Evolutionary conservation across 2,113 vertebrate genomes (phyloP), one percentile per base, ranked within the genome.

Genomic region (Dasyornis broadbenti): DNA sequence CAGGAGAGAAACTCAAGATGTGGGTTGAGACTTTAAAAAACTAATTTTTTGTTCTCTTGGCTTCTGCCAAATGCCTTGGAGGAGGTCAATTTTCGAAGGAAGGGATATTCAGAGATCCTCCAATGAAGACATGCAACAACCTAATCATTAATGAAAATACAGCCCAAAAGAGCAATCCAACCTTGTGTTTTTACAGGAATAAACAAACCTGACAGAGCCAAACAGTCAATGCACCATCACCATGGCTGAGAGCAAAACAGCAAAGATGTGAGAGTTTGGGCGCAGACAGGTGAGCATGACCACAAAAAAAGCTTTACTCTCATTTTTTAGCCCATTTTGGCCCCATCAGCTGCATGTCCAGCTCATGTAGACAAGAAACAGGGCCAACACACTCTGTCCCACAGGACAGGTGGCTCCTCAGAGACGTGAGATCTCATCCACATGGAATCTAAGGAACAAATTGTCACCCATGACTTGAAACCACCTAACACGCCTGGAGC

Each of bases 401-500:
- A 2, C 3, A 22, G 71, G 40, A 75, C 42, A 54, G 18, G n/a
- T 50, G 30, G 52, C 27, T 95, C 89, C 68, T 73, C 33, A 5
- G 76, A 75, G 49, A 76, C 59, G 20, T 5, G 4, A 77, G 60
- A 80, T 75, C 82, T 81, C 76, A 82, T 24, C 54, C 18, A 7
- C 1, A 3, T 16, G 65, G 42, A 82, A 91, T 78, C 17, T 56
- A 47, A 92, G 26, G 24, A 86, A 86, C 13, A 83, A 65, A 90
- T 57, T 89, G 81, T 94, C 75, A 82, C 47, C 61, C 15, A 17
- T 6, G 45, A 59, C 82, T 76, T 68, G 87, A 92, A 94, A 69
- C 42, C 54, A 21, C 10, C 5, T 13, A 16, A 69, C 28, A 53
- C 7, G 17, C 20, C 15, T 6, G 88, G 47, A 95, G 50, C 21